These are phyloP conservation scores for Sebastes vulpes DNA, from an alignment of 2,797 vertebrate genomes.

Conservation along the genomic window DNA sequence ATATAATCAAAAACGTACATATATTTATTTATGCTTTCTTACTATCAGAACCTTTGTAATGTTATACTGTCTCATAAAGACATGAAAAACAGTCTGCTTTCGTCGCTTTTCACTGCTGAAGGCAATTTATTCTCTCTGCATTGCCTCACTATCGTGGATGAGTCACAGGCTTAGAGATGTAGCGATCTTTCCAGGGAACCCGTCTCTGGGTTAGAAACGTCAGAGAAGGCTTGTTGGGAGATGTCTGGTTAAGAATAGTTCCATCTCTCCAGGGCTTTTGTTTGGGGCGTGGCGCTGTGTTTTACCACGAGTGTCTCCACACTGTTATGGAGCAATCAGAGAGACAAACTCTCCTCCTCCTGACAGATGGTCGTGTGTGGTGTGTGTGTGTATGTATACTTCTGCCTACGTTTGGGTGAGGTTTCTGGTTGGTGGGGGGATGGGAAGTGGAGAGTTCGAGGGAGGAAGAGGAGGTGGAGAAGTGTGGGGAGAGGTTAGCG, in stretches of 20 bases:
- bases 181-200: constrained; percentile 28
- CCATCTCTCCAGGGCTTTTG: constrained; percentile 40
- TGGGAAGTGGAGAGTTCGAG: constrained; percentile 34
- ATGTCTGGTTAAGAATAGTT: constrained; percentile 47
- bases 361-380: constrained; percentile 72
- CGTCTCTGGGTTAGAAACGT: not conserved
- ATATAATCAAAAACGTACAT: too few relatives aligned
- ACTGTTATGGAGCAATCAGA: constrained; percentile 55
- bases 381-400: constrained; percentile 23
- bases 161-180: constrained; percentile 36
- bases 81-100: not conserved
- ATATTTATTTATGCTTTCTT: not conserved
- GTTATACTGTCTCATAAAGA: not conserved
- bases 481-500: constrained; percentile 73
- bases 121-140: not conserved
- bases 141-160: constrained; percentile 14
- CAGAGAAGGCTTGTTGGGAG: constrained; percentile 40
- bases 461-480: constrained; percentile 59
- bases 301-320: constrained; percentile 36
- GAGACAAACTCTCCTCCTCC: constrained; percentile 61
- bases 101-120: not conserved
- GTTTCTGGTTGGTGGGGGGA: constrained; percentile 50
- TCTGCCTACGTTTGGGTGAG: constrained; percentile 45
- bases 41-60: not conserved
- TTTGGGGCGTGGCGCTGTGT: constrained; percentile 45